Evolutionary conservation across 2,888 invertebrate genomes (phyloP), one percentile per base, ranked within the genome.

Genomic region (Mactromeris polynyma): DNA sequence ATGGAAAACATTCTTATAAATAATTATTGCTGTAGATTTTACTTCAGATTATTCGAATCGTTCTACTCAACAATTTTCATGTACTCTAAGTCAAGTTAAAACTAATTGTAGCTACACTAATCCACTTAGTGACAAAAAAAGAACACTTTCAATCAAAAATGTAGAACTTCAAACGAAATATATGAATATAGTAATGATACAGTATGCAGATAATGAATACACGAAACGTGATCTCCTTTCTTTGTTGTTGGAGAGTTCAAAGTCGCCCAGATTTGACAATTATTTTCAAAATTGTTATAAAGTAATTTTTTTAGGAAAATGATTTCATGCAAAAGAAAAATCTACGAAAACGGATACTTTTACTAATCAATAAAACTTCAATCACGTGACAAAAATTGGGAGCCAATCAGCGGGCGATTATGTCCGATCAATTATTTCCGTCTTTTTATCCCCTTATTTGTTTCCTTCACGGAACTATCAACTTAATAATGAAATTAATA

Each of bases 191-290:
- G 26, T 73, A 73, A 73, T 73, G 36, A 73, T 73, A 31, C 36
- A 73, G 14, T 73, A 33, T 33, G 36, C 73, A 31, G 17, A 11
- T 9, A 19, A 36, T 33, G 19, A 64, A 26, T 36, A 19, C 31
- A 19, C 73, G 4, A 26, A 73, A 33, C n/a, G 73, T 19, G 19
- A 73, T 26, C 2, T 73, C 17, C 26, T 73, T 36, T 73, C 73
- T 73, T 73, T 73, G 73, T 36, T 33, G 73, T 73, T 36, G 17
- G 14, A 36, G 33, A 33, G 73, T 73, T 73, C 73, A 73, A 73
- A 73, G 73, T 73, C 17, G 36, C 19, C 31, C 7, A 33, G 19
- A 36, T 73, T 73, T 73, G 73, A 36, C 73, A 73, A 73, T 73
- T 73, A 73, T 73, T 33, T 73, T 73, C 19, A 19, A 73, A 64